Evolutionary conservation across 2,797 vertebrate species (phyloP), one percentile per base, ranked within the genome.

Genomic region (Brotula barbata): DNA sequence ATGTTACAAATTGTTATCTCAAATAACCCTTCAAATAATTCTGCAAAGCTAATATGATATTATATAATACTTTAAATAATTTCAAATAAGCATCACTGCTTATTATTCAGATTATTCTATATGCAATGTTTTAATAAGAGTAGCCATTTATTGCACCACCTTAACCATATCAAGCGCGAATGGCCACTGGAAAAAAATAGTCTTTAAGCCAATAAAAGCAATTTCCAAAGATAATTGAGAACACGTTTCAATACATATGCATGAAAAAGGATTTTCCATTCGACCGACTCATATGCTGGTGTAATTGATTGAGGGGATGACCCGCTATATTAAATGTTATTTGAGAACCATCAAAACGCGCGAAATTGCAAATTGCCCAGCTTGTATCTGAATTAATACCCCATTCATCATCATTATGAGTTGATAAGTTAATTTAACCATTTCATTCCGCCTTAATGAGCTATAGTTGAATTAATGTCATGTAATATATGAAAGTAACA

Each of bases 371-470:
- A 98, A 98, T 98, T 96, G 94, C 93, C 95, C 94, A 95, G 95
- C 96, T 98, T 98, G 97, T 97, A 97, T 96, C 92, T 95, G 95
- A 97, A 97, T 98, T 97, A 99, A 98, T 97, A 96, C 94, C 94
- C 92, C 96, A 97, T 99, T 98, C 96, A 98, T 99, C 97, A 99
- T 99, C 95, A 97, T 99, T 99, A 99, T 95, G 94, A 92, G 93
- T 94, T 98, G 97, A 98, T 99, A 97, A 98, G 95, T 96, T 98
- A 98, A 98, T 99, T 98, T 98, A 98, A 98, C 96, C 96, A 95
- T 98, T 99, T 99, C 95, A 97, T 98, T 98, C 95, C 93, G 95
- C 94, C 96, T 96, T 98, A 99, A 98, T 99, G 96, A 98, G 95
- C 95, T 98, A 98, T 98, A 98, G 96, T 98, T 98, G 98, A 98